phyloP scores from a whole-genome alignment of 2,888 invertebrate species.

The Holacanthella duospinosa region DNA sequence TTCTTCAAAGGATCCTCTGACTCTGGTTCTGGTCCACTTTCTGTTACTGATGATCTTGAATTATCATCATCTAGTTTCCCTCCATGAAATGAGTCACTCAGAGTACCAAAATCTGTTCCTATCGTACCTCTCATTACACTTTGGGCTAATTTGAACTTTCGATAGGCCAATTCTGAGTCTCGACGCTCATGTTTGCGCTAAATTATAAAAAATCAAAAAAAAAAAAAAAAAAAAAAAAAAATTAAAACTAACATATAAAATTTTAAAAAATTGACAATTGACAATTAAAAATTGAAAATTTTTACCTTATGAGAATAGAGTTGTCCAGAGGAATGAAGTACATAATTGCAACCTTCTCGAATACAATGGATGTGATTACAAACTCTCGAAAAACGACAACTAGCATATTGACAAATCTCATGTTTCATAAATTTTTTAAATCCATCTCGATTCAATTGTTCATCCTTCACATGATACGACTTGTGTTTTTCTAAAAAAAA shows the following conservation, averaged over 20 bases:
- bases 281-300: too few relatives aligned
- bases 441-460: slow-evolving; percentile 85
- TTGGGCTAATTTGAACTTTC: slow-evolving; percentile 58
- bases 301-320: slow-evolving; percentile 78
- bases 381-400: slow-evolving; percentile 84
- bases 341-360: slow-evolving; percentile 85
- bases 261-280: not conserved
- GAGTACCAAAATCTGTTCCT: slow-evolving; percentile 25
- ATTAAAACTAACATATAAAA: not conserved
- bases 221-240: too few relatives aligned
- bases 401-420: slow-evolving; percentile 80
- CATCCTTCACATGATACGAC: slow-evolving; percentile 94
- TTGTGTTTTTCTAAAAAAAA: slow-evolving; percentile 81
- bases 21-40: slow-evolving; percentile 14
- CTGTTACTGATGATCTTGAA: slow-evolving; percentile 30
- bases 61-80: slow-evolving; percentile 35
- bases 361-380: slow-evolving; percentile 99
- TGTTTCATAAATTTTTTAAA: slow-evolving; percentile 99
- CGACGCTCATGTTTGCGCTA: slow-evolving; percentile 85
- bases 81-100: slow-evolving; percentile 12
- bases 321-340: slow-evolving; percentile 91
- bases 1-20: slow-evolving; percentile 35
- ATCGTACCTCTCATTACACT: slow-evolving; percentile 45
- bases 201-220: not conserved
- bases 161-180: slow-evolving; percentile 78